Conservation (phyloP, 2,797 vertebrate species). For the Limnodromus scolopaceus region DNA sequence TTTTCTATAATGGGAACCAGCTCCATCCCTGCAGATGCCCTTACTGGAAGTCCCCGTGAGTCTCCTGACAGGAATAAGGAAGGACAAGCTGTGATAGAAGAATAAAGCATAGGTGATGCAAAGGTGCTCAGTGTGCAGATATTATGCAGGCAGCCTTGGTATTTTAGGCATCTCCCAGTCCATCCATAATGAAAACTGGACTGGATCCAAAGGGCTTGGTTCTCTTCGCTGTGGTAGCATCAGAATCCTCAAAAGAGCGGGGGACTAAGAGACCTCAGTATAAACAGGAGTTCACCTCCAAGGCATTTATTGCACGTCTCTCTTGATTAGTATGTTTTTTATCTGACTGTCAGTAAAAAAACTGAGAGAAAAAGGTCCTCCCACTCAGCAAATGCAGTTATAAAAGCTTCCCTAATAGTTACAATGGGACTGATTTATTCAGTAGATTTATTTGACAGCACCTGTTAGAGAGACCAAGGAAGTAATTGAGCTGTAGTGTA, state of each 20-base stretch:
- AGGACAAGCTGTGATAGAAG: background rate
- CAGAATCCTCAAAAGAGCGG: background rate
- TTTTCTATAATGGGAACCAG: background rate
- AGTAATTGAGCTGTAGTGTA: slow-evolving; percentile 10
- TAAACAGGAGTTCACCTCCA: background rate
- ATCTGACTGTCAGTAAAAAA: slow-evolving; percentile 26
- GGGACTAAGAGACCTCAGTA: background rate
- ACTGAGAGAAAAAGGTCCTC: slow-evolving; percentile 22
- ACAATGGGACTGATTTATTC: slow-evolving; percentile 47
- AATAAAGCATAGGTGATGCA: background rate
- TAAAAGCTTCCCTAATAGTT: slow-evolving; percentile 40
- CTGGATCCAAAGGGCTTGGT: background rate
- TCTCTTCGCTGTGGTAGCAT: background rate
- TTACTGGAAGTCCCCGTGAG: background rate
- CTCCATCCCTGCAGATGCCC: background rate
- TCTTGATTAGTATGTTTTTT: slow-evolving; percentile 15
- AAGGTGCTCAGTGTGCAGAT: background rate
- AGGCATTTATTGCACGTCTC: background rate
- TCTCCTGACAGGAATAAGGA: background rate
- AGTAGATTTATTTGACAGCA: slow-evolving; percentile 50
- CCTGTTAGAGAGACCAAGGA: slow-evolving; percentile 38
- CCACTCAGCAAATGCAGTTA: slow-evolving; percentile 48
- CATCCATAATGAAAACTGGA: background rate
- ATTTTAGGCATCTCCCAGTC: background rate
- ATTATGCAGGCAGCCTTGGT: background rate